A percentile compares a stretch with the other conserved stretches of the same genome.
phyloP scores from a whole-genome alignment of 2,797 vertebrate genomes.

The Sebastes aleutianus region DNA sequence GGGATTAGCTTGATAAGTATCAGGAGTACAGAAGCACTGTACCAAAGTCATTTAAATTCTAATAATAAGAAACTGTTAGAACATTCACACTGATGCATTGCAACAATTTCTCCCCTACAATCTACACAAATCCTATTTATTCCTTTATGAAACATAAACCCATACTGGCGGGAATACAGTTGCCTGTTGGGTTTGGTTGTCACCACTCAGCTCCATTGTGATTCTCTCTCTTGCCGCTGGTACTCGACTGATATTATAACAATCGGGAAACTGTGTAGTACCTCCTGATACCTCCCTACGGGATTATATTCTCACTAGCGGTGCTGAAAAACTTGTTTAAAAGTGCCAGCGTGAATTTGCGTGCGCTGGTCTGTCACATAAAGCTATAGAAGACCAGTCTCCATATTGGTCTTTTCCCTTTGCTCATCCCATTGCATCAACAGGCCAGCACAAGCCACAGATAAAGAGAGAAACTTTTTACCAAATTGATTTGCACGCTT shows the following conservation, averaged over 20 bases:
- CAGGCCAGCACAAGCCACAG: conserved; percentile 59
- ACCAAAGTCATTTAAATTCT: conserved; percentile 87
- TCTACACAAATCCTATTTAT: conserved; percentile 87
- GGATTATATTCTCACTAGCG: conserved; percentile 42
- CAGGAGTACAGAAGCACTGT: conserved; percentile 84
- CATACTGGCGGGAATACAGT: conserved; percentile 77
- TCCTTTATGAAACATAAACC: conserved; percentile 83
- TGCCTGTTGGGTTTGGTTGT: conserved; percentile 80
- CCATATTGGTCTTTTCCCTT: neutral
- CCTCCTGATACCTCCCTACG: conserved; percentile 42
- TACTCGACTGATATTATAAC: conserved; percentile 62
- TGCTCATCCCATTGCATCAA: conserved; percentile 38
- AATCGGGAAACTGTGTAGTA: conserved; percentile 52
- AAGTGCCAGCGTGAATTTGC: conserved; percentile 21
- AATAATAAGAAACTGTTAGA: conserved; percentile 87
- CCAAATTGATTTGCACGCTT: conserved; percentile 83
- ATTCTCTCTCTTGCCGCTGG: conserved; percentile 57
- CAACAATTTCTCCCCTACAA: conserved; percentile 81
- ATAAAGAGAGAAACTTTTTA: conserved; percentile 74
- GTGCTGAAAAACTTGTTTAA: conserved; percentile 31
- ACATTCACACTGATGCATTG: conserved; percentile 82
- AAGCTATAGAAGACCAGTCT: conserved; percentile 15
- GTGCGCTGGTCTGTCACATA: neutral
- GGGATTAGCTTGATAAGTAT: conserved; percentile 87
- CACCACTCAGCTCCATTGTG: conserved; percentile 64